Percentiles rank a stretch among this genome's conserved stretches.
phyloP scores from a whole-genome alignment of 2,113 vertebrate genomes.

The Prolemur simus region DNA sequence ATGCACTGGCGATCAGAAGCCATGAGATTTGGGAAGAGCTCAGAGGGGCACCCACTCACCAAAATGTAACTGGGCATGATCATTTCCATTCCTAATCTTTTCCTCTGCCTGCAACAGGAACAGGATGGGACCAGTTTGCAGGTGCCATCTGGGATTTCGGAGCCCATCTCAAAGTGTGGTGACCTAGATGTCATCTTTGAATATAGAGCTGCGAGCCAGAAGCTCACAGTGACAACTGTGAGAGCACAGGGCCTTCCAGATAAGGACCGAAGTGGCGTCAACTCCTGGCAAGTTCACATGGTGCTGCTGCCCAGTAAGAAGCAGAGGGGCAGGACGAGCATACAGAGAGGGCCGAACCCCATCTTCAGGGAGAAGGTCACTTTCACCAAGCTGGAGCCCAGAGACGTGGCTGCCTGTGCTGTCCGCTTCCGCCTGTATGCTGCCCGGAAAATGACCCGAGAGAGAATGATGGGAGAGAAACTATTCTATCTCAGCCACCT shows the following conservation, averaged over 20 bases:
- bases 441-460: constrained; percentile 88
- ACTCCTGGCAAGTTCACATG: constrained; percentile 93
- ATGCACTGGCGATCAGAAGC: neutral
- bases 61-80: neutral
- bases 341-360: constrained; percentile 90
- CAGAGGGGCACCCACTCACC: neutral
- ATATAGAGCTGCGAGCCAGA: constrained; percentile 87
- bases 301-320: constrained; percentile 95
- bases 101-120: constrained; percentile 80
- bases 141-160: constrained; percentile 60
- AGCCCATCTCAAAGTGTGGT: constrained; percentile 93
- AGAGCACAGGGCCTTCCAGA: constrained; percentile 91
- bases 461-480: constrained; percentile 97
- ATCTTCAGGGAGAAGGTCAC: constrained; percentile 92
- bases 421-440: constrained; percentile 95
- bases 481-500: constrained; percentile 88
- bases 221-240: constrained; percentile 89
- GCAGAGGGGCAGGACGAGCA: constrained; percentile 91
- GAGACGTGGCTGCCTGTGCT: constrained; percentile 86
- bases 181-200: constrained; percentile 90
- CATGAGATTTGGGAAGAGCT: neutral
- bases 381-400: constrained; percentile 88
- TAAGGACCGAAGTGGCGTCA: constrained; percentile 93
- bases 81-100: constrained; percentile 23
- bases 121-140: constrained; percentile 72